phyloP scores from a whole-genome alignment of 2,888 invertebrate genomes.

The Hetaerina titia region DNA sequence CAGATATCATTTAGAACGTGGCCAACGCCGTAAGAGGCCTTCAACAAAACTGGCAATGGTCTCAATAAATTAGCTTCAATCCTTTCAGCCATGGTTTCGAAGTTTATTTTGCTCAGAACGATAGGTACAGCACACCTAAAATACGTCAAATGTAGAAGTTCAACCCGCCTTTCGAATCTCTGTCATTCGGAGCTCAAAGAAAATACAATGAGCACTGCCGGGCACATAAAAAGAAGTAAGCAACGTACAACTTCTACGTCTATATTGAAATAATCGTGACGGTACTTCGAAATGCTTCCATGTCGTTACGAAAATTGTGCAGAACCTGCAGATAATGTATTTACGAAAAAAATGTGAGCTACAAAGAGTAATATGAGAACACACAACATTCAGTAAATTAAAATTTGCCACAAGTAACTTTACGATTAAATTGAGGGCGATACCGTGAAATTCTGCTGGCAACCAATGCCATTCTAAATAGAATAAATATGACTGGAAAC shows the following conservation, averaged over 20 bases:
- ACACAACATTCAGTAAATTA: not conserved
- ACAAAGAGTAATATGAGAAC: not conserved
- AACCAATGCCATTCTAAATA: not conserved
- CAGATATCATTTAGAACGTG: conserved; percentile 95
- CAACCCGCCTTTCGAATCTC: no score
- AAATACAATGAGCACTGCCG: not conserved
- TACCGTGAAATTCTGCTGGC: not conserved
- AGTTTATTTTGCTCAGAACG: not conserved
- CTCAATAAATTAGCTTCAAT: not conserved
- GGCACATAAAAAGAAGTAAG: not conserved
- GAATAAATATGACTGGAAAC: not conserved
- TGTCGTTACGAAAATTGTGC: no score
- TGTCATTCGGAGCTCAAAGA: no score
- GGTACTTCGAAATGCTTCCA: no score
- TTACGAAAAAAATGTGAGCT: not conserved
- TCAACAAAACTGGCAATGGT: conserved; percentile 69
- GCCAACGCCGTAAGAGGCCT: conserved; percentile 86
- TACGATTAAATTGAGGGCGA: not conserved
- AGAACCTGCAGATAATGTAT: no score
- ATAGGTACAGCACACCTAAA: not conserved
- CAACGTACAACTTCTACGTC: no score
- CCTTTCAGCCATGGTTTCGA: not conserved
- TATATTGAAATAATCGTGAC: no score
- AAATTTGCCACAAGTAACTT: not conserved
- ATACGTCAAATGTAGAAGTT: no score